Evolutionary conservation across 1,140 invertebrate species (phyloP).

Genomic region (Drosophila baimaii): DNA sequence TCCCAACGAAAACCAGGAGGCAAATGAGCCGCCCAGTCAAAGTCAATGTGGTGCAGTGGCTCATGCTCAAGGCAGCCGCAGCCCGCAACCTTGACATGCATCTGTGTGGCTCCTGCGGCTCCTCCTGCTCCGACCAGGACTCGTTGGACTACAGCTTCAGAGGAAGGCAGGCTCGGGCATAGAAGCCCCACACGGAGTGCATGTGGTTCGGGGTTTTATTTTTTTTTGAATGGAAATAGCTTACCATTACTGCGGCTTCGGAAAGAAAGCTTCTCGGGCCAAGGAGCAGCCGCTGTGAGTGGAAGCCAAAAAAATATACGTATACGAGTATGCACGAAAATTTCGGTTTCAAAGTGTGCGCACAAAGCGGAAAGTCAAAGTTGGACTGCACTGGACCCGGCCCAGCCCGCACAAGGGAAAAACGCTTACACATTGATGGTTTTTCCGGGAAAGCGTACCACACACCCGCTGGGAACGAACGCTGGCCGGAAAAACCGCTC

Average conservation of each 20-base stretch:
- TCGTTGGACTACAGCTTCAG: conserved; percentile 3
- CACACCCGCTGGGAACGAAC: not conserved
- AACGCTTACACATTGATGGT: conserved; percentile 57
- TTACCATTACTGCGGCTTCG: conserved; percentile 62
- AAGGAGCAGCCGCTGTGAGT: not conserved
- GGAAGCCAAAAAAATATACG: conserved; percentile 24
- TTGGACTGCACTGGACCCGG: conserved; percentile 32
- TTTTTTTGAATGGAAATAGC: conserved; percentile 33
- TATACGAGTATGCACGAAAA: conserved; percentile 20
- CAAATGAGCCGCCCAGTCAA: conserved; percentile 44
- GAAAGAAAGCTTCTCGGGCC: conserved; percentile 37
- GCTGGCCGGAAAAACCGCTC: conserved; percentile 47
- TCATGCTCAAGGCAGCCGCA: conserved; percentile 62
- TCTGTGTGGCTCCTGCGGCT: conserved; percentile 63
- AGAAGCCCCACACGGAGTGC: conserved; percentile 20
- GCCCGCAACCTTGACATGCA: conserved; percentile 79
- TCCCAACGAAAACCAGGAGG: conserved; percentile 14
- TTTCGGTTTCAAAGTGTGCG: conserved; percentile 32
- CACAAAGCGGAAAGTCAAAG: conserved; percentile 56
- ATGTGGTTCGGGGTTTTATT: conserved; percentile 18
- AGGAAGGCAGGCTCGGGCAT: not conserved
- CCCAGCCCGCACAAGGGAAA: conserved; percentile 7
- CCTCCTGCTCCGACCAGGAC: conserved; percentile 15
- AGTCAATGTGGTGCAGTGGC: conserved; percentile 68
- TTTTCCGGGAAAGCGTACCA: conserved; percentile 22